Base-by-base conservation (phyloP, 2,113 vertebrate genomes). In the Puffinus mauretanicus region DNA sequence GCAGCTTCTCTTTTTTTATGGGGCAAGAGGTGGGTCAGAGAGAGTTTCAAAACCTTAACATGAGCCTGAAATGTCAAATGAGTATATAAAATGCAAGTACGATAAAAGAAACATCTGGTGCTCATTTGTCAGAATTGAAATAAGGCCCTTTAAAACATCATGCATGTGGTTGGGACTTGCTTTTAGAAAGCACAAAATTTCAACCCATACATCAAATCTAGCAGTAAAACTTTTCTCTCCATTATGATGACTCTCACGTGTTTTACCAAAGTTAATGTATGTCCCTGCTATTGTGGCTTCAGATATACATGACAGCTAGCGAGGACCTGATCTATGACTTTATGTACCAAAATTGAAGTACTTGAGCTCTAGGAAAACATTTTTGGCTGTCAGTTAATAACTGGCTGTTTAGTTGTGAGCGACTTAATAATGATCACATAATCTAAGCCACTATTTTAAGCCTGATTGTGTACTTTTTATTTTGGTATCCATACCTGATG, bases 51-150 rank as follows among this genome's bases (percentile, higher is more conserved):
- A 86, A 69, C 46, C 40, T 91, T 67, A 52, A 36, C 54, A 5
- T 58, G 46, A 79, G 88, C 49, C 81, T 90, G 64, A 93, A 88
- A 89, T 72, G 78, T 84, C 85, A 65, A 89, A 76, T 57, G 73
- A 44, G 65, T 70, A 4, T 66, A 46, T 54, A 87, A 93, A 96
- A 91, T 73, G 66, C 84, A 85, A 83, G 60, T 65, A 42, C 1
- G 0, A 58, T 90, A 72, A 91, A 91, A 91, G 54, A 91, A 95
- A 93, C 81, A 93, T 93, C 86, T 95, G 91, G 81, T 85, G 66
- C 64, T 96, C 58, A 20, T 96, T 93, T 94, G 29, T 91, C 57
- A 70, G 84, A 62, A 27, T 44, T 85, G 84, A 89, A 94, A 84
- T 55, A 90, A 93, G 67, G 70, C 70, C n/a, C 67, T 88, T 77